phyloP scores from a whole-genome alignment of 2,797 vertebrate genomes.

The Sebastiscus albofasciatus region DNA sequence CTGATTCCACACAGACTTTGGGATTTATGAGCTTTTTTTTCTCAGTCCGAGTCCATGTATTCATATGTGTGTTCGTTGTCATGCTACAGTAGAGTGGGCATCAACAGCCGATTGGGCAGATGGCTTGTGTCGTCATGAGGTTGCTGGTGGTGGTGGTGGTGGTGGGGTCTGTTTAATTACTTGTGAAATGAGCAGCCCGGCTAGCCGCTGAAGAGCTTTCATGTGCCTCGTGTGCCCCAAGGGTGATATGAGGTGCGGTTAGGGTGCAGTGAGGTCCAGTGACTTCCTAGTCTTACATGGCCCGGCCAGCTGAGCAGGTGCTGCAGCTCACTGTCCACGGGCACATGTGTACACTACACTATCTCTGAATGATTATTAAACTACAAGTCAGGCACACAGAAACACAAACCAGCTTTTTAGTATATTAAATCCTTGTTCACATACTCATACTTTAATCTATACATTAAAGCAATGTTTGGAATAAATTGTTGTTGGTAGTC shows the following conservation, averaged over 20 bases:
- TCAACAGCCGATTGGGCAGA: constrained; percentile 89
- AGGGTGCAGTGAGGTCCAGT: constrained; percentile 16
- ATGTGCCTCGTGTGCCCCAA: constrained; percentile 20
- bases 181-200: constrained; percentile 88
- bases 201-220: constrained; percentile 82
- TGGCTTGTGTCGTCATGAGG: constrained; percentile 87
- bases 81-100: constrained; percentile 60
- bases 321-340: constrained; percentile 6
- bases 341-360: not conserved
- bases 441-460: not conserved
- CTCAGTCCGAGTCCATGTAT: not conserved
- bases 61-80: constrained; percentile 2
- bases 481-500: not conserved
- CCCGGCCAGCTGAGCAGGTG: constrained; percentile 30
- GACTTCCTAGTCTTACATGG: constrained; percentile 16
- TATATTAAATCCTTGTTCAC: not conserved
- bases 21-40: not conserved
- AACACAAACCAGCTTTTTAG: not conserved
- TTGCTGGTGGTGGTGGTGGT: constrained; percentile 66
- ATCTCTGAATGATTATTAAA: not conserved
- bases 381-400: not conserved
- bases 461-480: not conserved
- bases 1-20: not conserved
- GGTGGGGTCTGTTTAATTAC: constrained; percentile 91
- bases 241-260: not conserved